These are phyloP conservation scores for Bombyx huttoni DNA, from an alignment of 2,888 invertebrate species.

Conservation along the genomic window DNA sequence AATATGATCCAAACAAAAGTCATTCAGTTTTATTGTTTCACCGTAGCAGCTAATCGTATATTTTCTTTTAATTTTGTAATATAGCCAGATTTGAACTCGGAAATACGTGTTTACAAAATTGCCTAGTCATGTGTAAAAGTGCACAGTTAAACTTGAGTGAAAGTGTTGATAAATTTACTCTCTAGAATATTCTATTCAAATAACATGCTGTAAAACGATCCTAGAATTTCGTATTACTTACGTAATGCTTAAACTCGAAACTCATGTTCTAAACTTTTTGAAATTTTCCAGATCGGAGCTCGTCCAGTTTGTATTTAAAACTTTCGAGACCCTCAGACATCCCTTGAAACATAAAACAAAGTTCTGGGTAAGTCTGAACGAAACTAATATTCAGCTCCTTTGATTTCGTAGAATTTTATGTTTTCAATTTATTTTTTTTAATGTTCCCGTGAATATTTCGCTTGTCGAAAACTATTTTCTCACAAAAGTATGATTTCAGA, in stretches of 20 bases:
- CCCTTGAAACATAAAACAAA: not conserved
- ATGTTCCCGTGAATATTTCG: no score
- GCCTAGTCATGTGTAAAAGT: slow-evolving; percentile 2
- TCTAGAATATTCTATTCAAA: no score
- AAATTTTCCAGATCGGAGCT: not conserved
- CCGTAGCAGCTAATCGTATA: no score
- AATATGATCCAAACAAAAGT: no score
- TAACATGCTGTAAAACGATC: no score
- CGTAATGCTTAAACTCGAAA: not conserved
- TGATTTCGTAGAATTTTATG: not conserved
- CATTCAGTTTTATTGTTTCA: no score
- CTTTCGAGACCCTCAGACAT: not conserved
- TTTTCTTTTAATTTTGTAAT: no score
- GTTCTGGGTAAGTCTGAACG: not conserved
- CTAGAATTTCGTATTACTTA: no score
- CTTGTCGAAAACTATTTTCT: no score
- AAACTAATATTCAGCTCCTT: not conserved
- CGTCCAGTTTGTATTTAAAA: not conserved
- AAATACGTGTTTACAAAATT: not conserved
- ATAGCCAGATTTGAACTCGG: no score
- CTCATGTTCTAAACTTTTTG: not conserved
- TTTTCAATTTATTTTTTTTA: not conserved
- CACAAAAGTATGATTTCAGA: no score
- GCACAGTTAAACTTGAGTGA: slow-evolving; percentile 1
- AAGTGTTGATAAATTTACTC: not conserved